phyloP scores from a whole-genome alignment of 2,888 invertebrate genomes.

The Oscheius sp. region DNA sequence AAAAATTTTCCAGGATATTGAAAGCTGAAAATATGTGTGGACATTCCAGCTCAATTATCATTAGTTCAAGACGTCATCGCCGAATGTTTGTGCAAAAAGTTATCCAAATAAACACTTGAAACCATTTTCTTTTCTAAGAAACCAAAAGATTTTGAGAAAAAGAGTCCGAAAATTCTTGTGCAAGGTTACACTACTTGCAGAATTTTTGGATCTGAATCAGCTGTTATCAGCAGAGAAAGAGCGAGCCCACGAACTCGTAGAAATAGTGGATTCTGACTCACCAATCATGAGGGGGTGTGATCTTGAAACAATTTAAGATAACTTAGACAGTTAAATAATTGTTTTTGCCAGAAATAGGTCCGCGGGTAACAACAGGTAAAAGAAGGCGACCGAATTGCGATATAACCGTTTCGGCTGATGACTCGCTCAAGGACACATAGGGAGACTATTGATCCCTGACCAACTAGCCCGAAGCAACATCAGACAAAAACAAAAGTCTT shows the following conservation, averaged over 20 bases:
- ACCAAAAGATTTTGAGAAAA: not conserved
- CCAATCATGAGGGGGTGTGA: constrained; percentile 8
- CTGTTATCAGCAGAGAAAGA: not conserved
- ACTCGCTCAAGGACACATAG: constrained; percentile 26
- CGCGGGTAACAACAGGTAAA: constrained; percentile 22
- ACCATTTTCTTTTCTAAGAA: not conserved
- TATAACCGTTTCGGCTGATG: constrained; percentile 30
- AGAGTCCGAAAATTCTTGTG: not conserved
- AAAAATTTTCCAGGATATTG: not conserved
- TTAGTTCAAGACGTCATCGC: constrained; percentile 21
- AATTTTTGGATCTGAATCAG: not conserved
- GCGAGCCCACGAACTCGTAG: not conserved
- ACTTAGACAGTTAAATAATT: not conserved
- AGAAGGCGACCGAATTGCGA: constrained; percentile 31
- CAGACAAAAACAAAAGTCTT: too few relatives aligned
- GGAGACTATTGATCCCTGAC: constrained; percentile 27
- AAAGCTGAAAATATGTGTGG: not conserved
- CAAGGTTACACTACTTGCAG: not conserved
- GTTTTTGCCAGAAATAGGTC: constrained; percentile 11
- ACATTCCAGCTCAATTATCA: constrained; percentile 8
- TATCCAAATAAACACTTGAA: constrained; percentile 25
- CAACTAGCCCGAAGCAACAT: too few relatives aligned
- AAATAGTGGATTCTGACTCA: constrained; percentile 2
- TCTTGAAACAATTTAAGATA: not conserved
- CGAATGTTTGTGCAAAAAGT: constrained; percentile 13